phyloP scores from a whole-genome alignment of 1,140 invertebrate genomes.

The Drosophila nannoptera region DNA sequence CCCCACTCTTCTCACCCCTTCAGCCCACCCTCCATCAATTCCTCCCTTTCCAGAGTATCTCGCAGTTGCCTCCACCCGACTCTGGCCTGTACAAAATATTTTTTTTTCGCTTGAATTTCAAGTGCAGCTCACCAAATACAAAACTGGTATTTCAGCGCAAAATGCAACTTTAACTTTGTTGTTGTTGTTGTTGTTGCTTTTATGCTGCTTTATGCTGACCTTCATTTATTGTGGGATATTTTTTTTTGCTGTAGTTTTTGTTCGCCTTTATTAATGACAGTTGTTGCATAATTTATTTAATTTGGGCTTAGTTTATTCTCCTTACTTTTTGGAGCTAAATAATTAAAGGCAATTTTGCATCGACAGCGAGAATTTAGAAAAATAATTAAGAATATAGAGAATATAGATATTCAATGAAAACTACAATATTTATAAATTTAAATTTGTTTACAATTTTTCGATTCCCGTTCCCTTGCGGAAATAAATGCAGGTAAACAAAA shows the following conservation, averaged over 20 bases:
- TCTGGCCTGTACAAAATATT: conserved; percentile 4
- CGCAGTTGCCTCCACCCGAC: neutral
- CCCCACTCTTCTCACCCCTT: no score
- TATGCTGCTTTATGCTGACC: conserved; percentile 73
- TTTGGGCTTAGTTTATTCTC: conserved; percentile 32
- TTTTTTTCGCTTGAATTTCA: conserved; percentile 44
- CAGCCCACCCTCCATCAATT: no score
- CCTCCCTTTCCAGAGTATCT: neutral
- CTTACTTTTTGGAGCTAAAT: conserved; percentile 61
- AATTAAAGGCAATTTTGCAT: conserved; percentile 61
- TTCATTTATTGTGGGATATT: conserved; percentile 74
- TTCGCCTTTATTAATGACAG: conserved; percentile 76
- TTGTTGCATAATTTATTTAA: conserved; percentile 76
- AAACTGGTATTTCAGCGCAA: conserved; percentile 75
- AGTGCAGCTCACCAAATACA: conserved; percentile 73
- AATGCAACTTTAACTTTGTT: conserved; percentile 65
- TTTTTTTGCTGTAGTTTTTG: conserved; percentile 31
- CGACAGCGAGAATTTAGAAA: conserved; percentile 46
- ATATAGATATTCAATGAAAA: neutral
- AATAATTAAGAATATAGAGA: conserved; percentile 7
- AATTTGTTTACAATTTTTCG: conserved; percentile 15
- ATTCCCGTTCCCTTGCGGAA: conserved; percentile 5
- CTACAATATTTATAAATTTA: neutral
- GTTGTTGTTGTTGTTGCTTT: conserved; percentile 48
- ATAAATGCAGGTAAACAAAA: neutral